phyloP scores from a whole-genome alignment of 1,140 invertebrate genomes.

The Aleiodes sp. region DNA sequence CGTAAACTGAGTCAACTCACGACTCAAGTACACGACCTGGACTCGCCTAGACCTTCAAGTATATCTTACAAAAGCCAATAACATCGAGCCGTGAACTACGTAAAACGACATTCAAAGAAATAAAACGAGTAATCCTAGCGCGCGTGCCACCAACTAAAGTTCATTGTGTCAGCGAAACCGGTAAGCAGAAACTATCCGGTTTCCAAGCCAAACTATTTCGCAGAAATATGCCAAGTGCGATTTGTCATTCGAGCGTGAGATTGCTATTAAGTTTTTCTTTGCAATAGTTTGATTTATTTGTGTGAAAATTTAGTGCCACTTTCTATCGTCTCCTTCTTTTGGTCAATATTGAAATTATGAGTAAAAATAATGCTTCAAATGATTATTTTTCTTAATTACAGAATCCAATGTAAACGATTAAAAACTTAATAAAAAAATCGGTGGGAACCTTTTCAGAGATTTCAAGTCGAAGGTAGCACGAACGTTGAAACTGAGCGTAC shows the following conservation, averaged over 20 bases:
- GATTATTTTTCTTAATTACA: background rate
- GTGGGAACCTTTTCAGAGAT: too few relatives aligned
- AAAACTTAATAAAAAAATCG: too few relatives aligned
- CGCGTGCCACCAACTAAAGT: conserved; percentile 29
- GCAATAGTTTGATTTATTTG: background rate
- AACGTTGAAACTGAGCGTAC: too few relatives aligned
- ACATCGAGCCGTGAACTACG: conserved; percentile 8
- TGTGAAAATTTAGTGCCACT: background rate
- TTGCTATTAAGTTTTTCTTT: conserved; percentile 3
- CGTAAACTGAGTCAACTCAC: background rate
- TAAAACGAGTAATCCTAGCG: conserved; percentile 18
- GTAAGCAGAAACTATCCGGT: conserved; percentile 35
- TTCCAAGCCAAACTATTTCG: conserved; percentile 8
- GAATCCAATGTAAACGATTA: too few relatives aligned
- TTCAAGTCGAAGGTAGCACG: too few relatives aligned
- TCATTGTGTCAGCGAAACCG: conserved; percentile 37
- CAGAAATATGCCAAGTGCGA: conserved; percentile 4
- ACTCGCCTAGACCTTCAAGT: conserved; percentile 27
- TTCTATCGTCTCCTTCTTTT: background rate
- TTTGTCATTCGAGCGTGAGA: conserved; percentile 20
- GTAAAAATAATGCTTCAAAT: background rate
- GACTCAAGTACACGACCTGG: conserved; percentile 7
- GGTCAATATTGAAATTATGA: background rate
- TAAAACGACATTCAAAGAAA: conserved; percentile 18
- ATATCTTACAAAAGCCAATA: conserved; percentile 4